Evolutionary conservation across 2,888 invertebrate genomes (phyloP), one percentile per base, ranked within the genome.

Genomic region (Metellina segmentata): DNA sequence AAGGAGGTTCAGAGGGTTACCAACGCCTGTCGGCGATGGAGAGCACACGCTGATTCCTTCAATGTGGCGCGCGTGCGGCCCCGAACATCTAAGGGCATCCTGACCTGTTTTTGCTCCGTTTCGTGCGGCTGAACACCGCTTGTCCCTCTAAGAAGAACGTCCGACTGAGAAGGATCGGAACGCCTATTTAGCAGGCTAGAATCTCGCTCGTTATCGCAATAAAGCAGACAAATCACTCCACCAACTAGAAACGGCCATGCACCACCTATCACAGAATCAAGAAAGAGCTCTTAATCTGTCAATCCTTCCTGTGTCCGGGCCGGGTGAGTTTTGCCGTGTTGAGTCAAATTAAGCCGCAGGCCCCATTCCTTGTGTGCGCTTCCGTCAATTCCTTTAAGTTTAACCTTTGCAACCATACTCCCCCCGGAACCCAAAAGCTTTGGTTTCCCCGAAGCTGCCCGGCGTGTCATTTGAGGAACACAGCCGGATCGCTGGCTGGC

Each of bases 141-240:
- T 94, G 94, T 95, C 94, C 94, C 96, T 96, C 96, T 96, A 96
- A 96, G 96, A 96, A 96, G 90, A 85, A 74, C 94, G 11, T 11
- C 11, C 61, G 61, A 8, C 61, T 8, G 1, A 1, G 13, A 11
- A 61, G 61, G 61, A 61, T 8, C 94, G 94, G 34, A 1, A 2
- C 34, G 34, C 34, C 96, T 96, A 96, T 95, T 96, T 96, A 96
- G 95, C 95, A 96, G 95, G 96, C 95, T 95, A 96, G 95, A 96
- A 96, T 96, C 96, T 96, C 96, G 96, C 96, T 96, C 96, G 96
- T 96, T 96, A 96, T 96, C 96, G 96, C 96, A 97, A 96, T 96
- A 95, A 96, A 96, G 96, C 96, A 96, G 96, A 96, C 96, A 96
- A 96, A 96, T 96, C 96, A 95, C 96, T 96, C 96, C 96, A 96